Conservation (phyloP, 2,113 vertebrate species). For the Dasyprocta punctata region DNA sequence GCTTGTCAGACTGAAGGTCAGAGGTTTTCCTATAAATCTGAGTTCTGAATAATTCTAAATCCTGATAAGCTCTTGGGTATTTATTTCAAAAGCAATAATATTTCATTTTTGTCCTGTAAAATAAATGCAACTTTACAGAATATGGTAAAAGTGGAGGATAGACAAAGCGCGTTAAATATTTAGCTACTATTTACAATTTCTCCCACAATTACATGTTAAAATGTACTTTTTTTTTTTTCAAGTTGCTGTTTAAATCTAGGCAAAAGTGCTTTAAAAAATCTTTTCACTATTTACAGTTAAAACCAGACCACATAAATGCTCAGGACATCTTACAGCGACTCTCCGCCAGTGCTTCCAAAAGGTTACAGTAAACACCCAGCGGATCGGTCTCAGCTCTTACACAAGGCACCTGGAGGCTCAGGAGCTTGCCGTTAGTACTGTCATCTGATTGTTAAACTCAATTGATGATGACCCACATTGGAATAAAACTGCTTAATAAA, state of each 20-base stretch:
- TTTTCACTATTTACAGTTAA: constrained; percentile 98
- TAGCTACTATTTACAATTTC: constrained; percentile 91
- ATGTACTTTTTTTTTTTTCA: constrained; percentile 88
- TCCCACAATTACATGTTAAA: constrained; percentile 90
- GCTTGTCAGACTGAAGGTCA: constrained; percentile 75
- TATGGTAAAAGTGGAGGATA: constrained; percentile 86
- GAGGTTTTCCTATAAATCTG: constrained; percentile 79
- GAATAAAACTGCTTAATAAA: constrained; percentile 47
- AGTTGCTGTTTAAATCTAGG: constrained; percentile 94
- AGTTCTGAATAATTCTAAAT: constrained; percentile 83
- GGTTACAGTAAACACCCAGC: constrained; percentile 74
- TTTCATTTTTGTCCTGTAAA: constrained; percentile 90
- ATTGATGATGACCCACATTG: constrained; percentile 67
- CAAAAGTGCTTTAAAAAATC: constrained; percentile 99
- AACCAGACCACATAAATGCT: constrained; percentile 87
- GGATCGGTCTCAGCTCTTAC: constrained; percentile 78
- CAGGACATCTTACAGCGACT: constrained; percentile 81
- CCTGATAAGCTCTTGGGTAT: constrained; percentile 86
- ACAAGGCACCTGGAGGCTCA: constrained; percentile 88
- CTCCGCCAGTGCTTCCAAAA: constrained; percentile 76
- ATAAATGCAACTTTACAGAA: constrained; percentile 86
- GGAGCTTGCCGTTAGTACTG: constrained; percentile 75
- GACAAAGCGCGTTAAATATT: constrained; percentile 91
- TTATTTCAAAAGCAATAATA: constrained; percentile 85
- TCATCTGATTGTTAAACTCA: constrained; percentile 66